A percentile compares a stretch with the other conserved stretches of the same genome.
These are phyloP conservation scores for Melanotus villosus DNA, from an alignment of 2,888 invertebrate genomes.

Conservation along the genomic window DNA sequence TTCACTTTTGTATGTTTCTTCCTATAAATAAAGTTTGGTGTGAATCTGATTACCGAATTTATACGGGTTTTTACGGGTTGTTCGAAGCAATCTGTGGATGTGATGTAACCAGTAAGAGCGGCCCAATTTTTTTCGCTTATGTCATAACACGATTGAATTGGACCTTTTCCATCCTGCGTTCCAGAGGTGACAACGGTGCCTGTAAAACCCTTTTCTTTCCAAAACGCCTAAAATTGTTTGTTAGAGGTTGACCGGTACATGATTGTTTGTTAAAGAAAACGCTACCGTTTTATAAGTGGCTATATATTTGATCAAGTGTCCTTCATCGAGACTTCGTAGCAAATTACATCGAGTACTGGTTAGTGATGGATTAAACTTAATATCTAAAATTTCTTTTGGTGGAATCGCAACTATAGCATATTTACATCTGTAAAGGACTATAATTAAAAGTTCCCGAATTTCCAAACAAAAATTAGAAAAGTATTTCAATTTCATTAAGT, in stretches of 20 bases:
- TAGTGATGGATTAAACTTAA: conserved; percentile 56
- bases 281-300: conserved; percentile 56
- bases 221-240: conserved; percentile 55
- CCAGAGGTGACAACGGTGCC: conserved; percentile 55
- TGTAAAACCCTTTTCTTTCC: conserved; percentile 52
- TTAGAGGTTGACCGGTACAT: too few relatives aligned
- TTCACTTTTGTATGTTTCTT: conserved; percentile 39
- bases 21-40: background rate
- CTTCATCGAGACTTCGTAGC: conserved; percentile 41
- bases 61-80: conserved; percentile 1
- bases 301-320: conserved; percentile 55
- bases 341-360: conserved; percentile 36
- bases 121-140: conserved; percentile 47
- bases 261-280: too few relatives aligned
- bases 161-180: conserved; percentile 41
- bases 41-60: background rate
- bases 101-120: conserved; percentile 53
- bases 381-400: conserved; percentile 52
- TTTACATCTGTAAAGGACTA: conserved; percentile 51
- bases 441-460: too few relatives aligned
- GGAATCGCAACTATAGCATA: conserved; percentile 56
- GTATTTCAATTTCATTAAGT: background rate
- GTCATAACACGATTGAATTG: conserved; percentile 54
- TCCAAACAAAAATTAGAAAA: too few relatives aligned
- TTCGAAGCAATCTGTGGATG: conserved; percentile 30